Percentiles rank a stretch among this genome's conserved stretches.
These are phyloP conservation scores for Bos taurus DNA, from an alignment of 2,113 vertebrate genomes.

Conservation along the genomic window DNA sequence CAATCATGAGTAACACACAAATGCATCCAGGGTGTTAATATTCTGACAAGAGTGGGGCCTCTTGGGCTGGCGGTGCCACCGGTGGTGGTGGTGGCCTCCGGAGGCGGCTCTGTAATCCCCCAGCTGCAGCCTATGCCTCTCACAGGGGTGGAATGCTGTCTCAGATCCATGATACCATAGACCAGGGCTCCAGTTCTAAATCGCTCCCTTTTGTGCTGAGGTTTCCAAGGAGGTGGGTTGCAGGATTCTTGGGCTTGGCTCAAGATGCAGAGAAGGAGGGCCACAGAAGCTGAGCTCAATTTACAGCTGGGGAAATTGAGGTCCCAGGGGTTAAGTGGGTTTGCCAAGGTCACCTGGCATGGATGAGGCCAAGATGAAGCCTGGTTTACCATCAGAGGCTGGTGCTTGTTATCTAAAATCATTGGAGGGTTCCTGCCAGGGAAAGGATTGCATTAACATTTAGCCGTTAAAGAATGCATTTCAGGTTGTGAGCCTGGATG, in stretches of 20 bases:
- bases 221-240: background rate
- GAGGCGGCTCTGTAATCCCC: slow-evolving; percentile 21
- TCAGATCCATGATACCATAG: background rate
- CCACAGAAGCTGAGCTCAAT: background rate
- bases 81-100: background rate
- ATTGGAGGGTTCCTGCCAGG: background rate
- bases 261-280: background rate
- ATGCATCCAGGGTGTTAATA: slow-evolving; percentile 59
- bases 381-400: background rate
- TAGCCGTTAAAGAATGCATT: background rate
- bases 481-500: background rate
- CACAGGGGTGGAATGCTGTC: background rate
- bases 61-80: slow-evolving; percentile 21
- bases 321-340: background rate
- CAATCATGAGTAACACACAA: slow-evolving; percentile 61
- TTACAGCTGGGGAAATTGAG: slow-evolving; percentile 30
- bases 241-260: background rate
- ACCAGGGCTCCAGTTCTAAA: background rate
- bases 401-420: background rate
- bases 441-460: background rate
- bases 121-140: slow-evolving; percentile 13
- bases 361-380: background rate
- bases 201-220: background rate
- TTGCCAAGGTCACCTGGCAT: background rate
- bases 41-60: slow-evolving; percentile 63